These are phyloP conservation scores for Lagorchestes hirsutus DNA, from an alignment of 2,797 vertebrate species.

Conservation along the genomic window DNA sequence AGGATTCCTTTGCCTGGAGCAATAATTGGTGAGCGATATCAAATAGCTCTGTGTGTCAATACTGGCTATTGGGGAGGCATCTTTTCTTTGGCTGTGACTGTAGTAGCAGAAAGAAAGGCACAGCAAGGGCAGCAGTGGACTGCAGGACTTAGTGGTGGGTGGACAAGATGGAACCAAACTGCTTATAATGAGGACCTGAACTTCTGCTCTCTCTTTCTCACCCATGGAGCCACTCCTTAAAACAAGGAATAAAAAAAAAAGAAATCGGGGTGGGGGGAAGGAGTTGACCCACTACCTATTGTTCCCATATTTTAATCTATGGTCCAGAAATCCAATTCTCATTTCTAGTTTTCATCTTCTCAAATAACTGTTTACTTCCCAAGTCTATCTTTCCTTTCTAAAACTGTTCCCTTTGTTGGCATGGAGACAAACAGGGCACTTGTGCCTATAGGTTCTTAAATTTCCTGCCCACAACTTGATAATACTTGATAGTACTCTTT, in stretches of 20 bases:
- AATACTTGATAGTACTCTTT: not conserved
- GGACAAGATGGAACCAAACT: not conserved
- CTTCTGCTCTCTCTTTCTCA: not conserved
- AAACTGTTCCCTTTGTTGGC: not conserved
- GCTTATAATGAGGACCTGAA: not conserved
- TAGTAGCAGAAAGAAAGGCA: slow-evolving; percentile 26
- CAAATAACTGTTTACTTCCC: not conserved
- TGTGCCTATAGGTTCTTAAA: not conserved
- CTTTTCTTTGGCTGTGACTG: slow-evolving; percentile 81
- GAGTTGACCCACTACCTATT: not conserved
- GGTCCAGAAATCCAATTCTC: not conserved
- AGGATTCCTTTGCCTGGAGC: slow-evolving; percentile 92
- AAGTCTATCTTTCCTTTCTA: not conserved
- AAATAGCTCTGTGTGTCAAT: slow-evolving; percentile 90
- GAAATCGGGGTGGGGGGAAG: not conserved
- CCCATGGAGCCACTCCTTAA: not conserved
- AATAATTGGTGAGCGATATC: slow-evolving; percentile 90
- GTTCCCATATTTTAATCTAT: not conserved
- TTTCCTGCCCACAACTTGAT: not conserved
- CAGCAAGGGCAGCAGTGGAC: not conserved
- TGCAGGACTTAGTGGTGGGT: not conserved
- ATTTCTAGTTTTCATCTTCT: not conserved
- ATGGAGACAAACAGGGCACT: not conserved
- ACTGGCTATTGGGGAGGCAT: slow-evolving; percentile 90
- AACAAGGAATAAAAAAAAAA: not conserved